A percentile compares a stretch with the other conserved stretches of the same genome.
Evolutionary conservation across 1,140 invertebrate genomes (phyloP).

Genomic region (Brachionus plicatilis): DNA sequence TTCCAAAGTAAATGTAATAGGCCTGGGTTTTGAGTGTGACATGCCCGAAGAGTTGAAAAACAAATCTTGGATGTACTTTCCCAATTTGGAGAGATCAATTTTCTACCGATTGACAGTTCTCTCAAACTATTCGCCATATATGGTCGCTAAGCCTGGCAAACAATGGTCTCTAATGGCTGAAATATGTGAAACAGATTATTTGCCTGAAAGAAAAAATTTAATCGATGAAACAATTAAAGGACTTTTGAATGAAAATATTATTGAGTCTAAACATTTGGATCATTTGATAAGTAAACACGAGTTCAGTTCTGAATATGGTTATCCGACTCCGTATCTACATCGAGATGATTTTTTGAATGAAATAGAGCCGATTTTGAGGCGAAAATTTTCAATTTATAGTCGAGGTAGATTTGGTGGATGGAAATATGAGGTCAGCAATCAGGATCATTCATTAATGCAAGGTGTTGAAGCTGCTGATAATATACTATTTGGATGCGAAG

Average conservation of each 20-base stretch:
- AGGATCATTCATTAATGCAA: slow-evolving; percentile 52
- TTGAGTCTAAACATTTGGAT: neutral
- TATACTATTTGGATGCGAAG: neutral
- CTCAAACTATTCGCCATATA: slow-evolving; percentile 40
- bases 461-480: slow-evolving; percentile 48
- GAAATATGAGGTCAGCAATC: slow-evolving; percentile 50
- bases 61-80: slow-evolving; percentile 51
- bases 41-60: slow-evolving; percentile 46
- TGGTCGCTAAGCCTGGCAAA: slow-evolving; percentile 41
- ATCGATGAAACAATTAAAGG: slow-evolving; percentile 11
- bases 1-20: slow-evolving; percentile 48
- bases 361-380: slow-evolving; percentile 42
- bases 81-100: slow-evolving; percentile 47
- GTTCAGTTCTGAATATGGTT: slow-evolving; percentile 3
- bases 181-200: slow-evolving; percentile 45
- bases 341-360: slow-evolving; percentile 45
- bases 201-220: slow-evolving; percentile 40
- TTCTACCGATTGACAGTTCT: slow-evolving; percentile 51
- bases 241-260: neutral
- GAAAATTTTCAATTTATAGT: slow-evolving; percentile 46
- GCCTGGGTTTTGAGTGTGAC: slow-evolving; percentile 47
- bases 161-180: slow-evolving; percentile 53
- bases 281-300: neutral
- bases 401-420: slow-evolving; percentile 50
- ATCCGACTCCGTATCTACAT: slow-evolving; percentile 41